These are phyloP conservation scores for Plemyria rubiginata DNA, from an alignment of 2,888 invertebrate species.

Conservation along the genomic window DNA sequence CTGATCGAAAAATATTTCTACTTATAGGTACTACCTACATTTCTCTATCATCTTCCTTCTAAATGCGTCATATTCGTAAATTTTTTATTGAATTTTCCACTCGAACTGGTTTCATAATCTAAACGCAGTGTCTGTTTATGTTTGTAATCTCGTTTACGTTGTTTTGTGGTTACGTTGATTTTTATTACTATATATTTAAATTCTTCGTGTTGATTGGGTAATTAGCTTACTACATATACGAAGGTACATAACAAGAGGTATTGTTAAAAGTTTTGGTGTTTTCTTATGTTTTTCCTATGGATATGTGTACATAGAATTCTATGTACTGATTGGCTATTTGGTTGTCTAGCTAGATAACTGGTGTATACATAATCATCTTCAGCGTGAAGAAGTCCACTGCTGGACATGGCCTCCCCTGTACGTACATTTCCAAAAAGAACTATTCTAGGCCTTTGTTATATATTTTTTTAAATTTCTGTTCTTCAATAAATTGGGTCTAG, in stretches of 20 bases:
- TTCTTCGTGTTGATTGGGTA: background rate
- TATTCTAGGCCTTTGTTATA: background rate
- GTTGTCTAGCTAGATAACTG: too few relatives aligned
- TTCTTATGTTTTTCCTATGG: too few relatives aligned
- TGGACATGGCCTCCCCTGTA: too few relatives aligned
- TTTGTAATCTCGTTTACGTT: conserved; percentile 27
- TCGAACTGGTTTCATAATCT: conserved; percentile 14
- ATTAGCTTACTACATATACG: background rate
- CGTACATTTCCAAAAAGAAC: too few relatives aligned
- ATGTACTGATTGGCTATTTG: too few relatives aligned
- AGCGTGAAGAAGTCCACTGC: too few relatives aligned
- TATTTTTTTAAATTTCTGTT: too few relatives aligned
- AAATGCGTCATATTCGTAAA: conserved; percentile 11
- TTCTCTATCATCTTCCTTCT: background rate
- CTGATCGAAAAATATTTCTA: background rate
- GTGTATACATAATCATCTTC: too few relatives aligned
- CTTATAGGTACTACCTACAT: background rate
- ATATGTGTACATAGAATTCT: too few relatives aligned
- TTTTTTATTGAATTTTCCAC: conserved; percentile 24
- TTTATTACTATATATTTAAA: background rate
- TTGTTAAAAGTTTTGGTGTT: too few relatives aligned
- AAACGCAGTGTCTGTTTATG: conserved; percentile 9
- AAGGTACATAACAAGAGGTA: background rate
- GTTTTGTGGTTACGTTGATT: conserved; percentile 21
- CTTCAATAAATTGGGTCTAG: background rate